Conservation (phyloP, 23 tunicate species). For the Styela clava region DNA sequence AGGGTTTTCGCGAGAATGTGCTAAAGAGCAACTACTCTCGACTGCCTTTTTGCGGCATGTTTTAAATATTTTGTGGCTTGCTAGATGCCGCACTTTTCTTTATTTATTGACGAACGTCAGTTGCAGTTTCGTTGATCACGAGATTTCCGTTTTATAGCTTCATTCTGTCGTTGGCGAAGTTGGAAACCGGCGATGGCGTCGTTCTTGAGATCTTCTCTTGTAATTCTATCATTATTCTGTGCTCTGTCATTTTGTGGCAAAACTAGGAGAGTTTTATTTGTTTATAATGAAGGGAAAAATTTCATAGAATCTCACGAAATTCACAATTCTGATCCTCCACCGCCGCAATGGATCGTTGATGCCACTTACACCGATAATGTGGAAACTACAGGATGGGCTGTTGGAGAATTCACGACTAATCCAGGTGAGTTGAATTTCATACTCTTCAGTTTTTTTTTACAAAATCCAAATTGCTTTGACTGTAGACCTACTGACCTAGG, state of each 20-base stretch:
- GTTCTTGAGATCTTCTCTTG: neutral
- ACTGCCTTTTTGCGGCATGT: too few relatives aligned
- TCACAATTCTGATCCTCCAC: neutral
- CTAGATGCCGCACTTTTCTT: too few relatives aligned
- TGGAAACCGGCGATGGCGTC: neutral
- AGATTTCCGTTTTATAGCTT: neutral
- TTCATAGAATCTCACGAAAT: neutral
- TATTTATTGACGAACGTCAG: too few relatives aligned
- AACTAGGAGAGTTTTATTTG: neutral
- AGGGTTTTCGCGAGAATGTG: too few relatives aligned
- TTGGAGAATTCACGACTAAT: constrained; percentile 4
- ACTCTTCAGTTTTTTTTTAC: too few relatives aligned
- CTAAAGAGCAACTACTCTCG: too few relatives aligned
- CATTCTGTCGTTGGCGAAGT: neutral
- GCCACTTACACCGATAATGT: constrained; percentile 3
- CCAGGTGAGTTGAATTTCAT: neutral
- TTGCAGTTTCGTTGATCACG: too few relatives aligned
- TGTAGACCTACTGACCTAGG: too few relatives aligned
- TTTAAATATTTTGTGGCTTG: too few relatives aligned
- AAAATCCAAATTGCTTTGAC: too few relatives aligned
- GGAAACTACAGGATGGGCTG: constrained; percentile 17
- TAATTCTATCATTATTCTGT: neutral
- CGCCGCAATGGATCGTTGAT: constrained; percentile 13
- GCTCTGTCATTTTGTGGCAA: neutral
- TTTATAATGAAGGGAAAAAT: neutral